Evolutionary conservation across 2,888 invertebrate genomes (phyloP), one percentile per base, ranked within the genome.

Genomic region (Pseudanteris insignis): DNA sequence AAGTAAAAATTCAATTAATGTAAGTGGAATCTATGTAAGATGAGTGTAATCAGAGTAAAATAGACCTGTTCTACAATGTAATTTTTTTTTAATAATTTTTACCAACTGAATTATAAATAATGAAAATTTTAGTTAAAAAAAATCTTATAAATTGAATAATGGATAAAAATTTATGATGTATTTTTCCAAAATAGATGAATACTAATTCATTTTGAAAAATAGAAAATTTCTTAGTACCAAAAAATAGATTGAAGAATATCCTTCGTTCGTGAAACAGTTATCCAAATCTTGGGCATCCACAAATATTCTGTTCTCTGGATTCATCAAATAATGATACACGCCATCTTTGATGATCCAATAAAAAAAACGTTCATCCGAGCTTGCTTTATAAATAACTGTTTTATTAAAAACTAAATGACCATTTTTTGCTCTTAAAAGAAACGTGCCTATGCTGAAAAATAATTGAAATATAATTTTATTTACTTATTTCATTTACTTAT

Each of bases 391-490:
- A 54, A 79, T 67, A 36, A 67, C 54, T 0, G 74, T 70, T 29
- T 69, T 68, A 54, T 79, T 76, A 43, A 73, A 78, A 14, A 78
- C 69, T 12, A 67, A 66, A 8, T 72, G 33, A 0, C 72, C 74
- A 26, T 66, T 71, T 48, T 68, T 73, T 8, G 77, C 74, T 15
- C 67, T 69, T 21, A 76, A 50, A 15, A 74, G 60, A 2, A 75
- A 74, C 10, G 69, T 46, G 1, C 76, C 76, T 14, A 70, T 59
- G 29, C 78, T 78, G 33, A 10, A 53, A 64, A n/a, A n/a, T n/a
- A n/a, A 54, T 62, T 29, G 61, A 44, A 51, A 18, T 32, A 37
- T 26, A 57, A 14, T 28, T 28, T 1, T 28, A 28, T 28, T 10
- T 11, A 28, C 10, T 28, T 6, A n/a, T n/a, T n/a, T n/a, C n/a